Evolutionary conservation across 37 sponge, comb jelly and placozoan species (phyloP).

Genomic region (Haliclona indistincta): DNA sequence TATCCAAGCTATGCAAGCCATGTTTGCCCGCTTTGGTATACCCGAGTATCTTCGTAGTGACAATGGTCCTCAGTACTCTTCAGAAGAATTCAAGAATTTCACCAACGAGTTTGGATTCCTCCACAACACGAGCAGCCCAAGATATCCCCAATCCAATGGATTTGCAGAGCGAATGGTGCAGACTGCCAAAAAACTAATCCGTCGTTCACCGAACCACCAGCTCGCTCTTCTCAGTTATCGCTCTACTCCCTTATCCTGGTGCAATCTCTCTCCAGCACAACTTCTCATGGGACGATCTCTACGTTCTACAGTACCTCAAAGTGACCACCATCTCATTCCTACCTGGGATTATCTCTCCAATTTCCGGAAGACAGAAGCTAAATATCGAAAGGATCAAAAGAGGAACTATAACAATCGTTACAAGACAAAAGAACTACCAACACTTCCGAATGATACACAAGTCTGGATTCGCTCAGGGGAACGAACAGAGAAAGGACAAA

Average conservation of each 20-base stretch:
- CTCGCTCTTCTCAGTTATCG: slow-evolving; percentile 44
- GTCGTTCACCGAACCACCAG: slow-evolving; percentile 11
- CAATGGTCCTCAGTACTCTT: no score
- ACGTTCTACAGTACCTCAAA: slow-evolving; percentile 43
- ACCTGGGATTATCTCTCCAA: slow-evolving; percentile 39
- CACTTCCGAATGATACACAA: slow-evolving; percentile 11
- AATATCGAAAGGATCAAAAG: slow-evolving; percentile 28
- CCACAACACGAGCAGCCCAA: slow-evolving; percentile 57
- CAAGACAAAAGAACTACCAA: background rate
- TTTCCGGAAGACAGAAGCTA: slow-evolving; percentile 6
- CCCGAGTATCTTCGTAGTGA: slow-evolving; percentile 43
- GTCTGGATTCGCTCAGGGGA: slow-evolving; percentile 36
- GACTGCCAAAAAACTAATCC: slow-evolving; percentile 24
- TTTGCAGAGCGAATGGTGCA: no score
- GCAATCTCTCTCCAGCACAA: slow-evolving; percentile 43
- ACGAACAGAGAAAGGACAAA: background rate
- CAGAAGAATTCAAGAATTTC: slow-evolving; percentile 39
- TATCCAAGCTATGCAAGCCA: slow-evolving; percentile 22
- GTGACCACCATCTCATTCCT: slow-evolving; percentile 18
- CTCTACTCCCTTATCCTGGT: slow-evolving; percentile 63
- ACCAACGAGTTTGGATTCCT: slow-evolving; percentile 22
- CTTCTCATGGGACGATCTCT: slow-evolving; percentile 41
- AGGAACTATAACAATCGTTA: slow-evolving; percentile 37
- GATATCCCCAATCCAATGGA: slow-evolving; percentile 56
- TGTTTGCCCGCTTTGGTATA: slow-evolving; percentile 48